Conservation (phyloP, 1,140 invertebrate species). For the Zaprionus lachaisei region DNA sequence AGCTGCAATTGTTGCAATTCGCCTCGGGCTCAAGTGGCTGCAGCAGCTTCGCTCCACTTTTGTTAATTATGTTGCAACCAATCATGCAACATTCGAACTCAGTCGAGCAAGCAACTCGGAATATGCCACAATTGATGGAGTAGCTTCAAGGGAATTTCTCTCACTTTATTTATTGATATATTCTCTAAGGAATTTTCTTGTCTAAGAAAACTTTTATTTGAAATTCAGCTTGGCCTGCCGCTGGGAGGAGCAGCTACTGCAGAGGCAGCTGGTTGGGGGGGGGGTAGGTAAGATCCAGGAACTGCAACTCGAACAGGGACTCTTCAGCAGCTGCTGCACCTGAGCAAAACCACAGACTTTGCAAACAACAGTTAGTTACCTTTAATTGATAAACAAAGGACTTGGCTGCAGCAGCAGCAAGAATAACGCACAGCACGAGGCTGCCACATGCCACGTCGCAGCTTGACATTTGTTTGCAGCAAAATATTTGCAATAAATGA, state of each 20-base stretch:
- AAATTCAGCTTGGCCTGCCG: background rate
- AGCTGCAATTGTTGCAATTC: slow-evolving; percentile 72
- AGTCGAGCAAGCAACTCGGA: slow-evolving; percentile 4
- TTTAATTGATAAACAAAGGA: slow-evolving; percentile 72
- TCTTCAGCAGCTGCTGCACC: slow-evolving; percentile 45
- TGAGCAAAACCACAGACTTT: slow-evolving; percentile 64
- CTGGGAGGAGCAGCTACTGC: slow-evolving; percentile 11
- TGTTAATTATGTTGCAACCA: slow-evolving; percentile 34
- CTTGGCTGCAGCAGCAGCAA: slow-evolving; percentile 14
- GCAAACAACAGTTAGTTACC: slow-evolving; percentile 68
- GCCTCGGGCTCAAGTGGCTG: slow-evolving; percentile 43
- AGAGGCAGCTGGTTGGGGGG: background rate
- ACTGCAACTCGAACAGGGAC: slow-evolving; percentile 10
- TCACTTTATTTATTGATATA: too few relatives aligned
- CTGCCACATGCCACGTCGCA: slow-evolving; percentile 43
- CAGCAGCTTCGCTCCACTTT: slow-evolving; percentile 22
- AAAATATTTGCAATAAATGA: slow-evolving; percentile 78
- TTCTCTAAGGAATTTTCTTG: background rate
- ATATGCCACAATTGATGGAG: background rate
- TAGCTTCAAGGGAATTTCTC: background rate
- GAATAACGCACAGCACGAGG: slow-evolving; percentile 41
- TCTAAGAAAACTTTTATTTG: background rate
- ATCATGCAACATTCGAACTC: slow-evolving; percentile 34
- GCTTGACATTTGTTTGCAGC: slow-evolving; percentile 62
- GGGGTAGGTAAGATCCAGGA: slow-evolving; percentile 46